Base-by-base conservation (phyloP, 1,140 invertebrate genomes). In the Mamestra configurata region DNA sequence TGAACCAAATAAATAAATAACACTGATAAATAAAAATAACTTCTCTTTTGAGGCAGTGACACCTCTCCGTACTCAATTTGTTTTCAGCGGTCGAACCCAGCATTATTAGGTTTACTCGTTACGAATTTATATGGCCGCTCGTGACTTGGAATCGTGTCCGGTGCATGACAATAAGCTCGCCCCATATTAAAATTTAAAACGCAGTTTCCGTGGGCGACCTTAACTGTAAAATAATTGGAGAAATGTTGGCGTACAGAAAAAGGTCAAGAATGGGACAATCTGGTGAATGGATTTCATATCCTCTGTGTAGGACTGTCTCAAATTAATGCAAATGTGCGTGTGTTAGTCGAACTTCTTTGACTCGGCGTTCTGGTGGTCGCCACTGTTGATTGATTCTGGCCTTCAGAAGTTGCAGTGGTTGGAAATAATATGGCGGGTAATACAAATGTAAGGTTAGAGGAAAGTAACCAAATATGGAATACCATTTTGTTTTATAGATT, bases 121-220 rank as follows among this genome's bases (percentile, higher is more conserved):
- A 11, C 35, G 59, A 64, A 64, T 64, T 64, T 64, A 64, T 64
- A 64, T 22, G 59, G 18, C 31, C 11, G 31, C 27, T 37, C 18
- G 51, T 55, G 20, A 11, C 59, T 40, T 64, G n/a, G 59, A 64
- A 37, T 4, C n/a, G n/a, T 40, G 59, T 35, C 18, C 35, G 35
- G 59, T 37, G 59, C 59, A 64, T 64, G 18, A 64, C 59, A 40
- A 66, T 66, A 40, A 22, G 61, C 35, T 66, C 18, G 18, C 10
- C 35, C 35, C 61, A 27, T 66, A 40, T 66, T 66, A 66, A 66
- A 66, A 40, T 66, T 66, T 66, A 40, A 66, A 40, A 66, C 24
- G 31, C 31, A 64, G 35, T 40, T 40, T 37, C 18, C 61, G 61
- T 20, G 15, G 18, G 18, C 35, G 35, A 1, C 6, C 15, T 3